These are phyloP conservation scores for Phataginus tricuspis DNA, from an alignment of 2,797 vertebrate genomes.

Conservation along the genomic window DNA sequence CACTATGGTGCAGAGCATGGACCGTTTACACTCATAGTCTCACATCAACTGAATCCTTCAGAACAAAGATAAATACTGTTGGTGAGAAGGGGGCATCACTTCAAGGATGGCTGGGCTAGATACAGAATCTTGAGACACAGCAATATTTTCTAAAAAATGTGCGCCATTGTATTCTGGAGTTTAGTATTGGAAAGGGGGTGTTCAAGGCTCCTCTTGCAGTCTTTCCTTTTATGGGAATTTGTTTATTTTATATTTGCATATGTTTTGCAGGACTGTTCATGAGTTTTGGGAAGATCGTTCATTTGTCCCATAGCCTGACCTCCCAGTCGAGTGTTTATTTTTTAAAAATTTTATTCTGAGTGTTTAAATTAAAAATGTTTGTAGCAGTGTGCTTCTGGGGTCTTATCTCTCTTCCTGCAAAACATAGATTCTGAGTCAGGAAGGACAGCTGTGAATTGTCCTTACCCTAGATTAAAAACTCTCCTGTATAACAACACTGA, in stretches of 20 bases:
- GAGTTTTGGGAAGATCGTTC: neutral
- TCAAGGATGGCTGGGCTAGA: neutral
- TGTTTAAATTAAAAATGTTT: constrained; percentile 21
- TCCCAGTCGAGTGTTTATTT: neutral
- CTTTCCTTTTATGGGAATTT: constrained; percentile 42
- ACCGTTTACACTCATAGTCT: neutral
- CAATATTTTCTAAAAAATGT: neutral
- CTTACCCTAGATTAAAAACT: neutral
- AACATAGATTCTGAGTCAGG: neutral
- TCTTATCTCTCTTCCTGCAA: constrained; percentile 5
- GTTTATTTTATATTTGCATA: constrained; percentile 53
- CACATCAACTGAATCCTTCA: neutral
- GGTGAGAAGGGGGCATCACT: neutral
- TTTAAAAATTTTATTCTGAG: neutral
- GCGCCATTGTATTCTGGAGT: neutral
- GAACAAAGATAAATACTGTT: neutral
- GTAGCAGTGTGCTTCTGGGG: neutral
- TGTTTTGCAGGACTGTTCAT: neutral
- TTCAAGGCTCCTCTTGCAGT: neutral
- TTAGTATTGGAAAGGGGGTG: neutral
- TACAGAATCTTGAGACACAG: neutral
- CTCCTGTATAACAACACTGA: neutral
- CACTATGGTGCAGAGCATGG: neutral
- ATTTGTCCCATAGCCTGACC: neutral
- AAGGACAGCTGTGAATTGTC: neutral